Evolutionary conservation across 1,140 invertebrate genomes (phyloP).

Genomic region (Drosophila quadrilineata): DNA sequence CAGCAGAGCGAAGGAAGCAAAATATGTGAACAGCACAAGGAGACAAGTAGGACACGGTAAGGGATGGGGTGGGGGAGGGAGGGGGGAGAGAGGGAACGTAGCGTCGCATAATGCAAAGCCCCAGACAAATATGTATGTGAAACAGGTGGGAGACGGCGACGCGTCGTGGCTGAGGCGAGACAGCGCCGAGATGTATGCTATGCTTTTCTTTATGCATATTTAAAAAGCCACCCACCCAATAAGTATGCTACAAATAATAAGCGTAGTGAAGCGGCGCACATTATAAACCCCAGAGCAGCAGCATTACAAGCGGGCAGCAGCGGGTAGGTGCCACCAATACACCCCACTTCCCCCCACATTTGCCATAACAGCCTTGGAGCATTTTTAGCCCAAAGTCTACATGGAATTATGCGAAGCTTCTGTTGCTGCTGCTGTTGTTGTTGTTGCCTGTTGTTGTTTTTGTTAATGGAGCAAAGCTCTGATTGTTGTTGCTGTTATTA

Average conservation of each 20-base stretch:
- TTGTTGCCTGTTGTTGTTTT: slow-evolving; percentile 62
- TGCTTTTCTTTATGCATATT: slow-evolving; percentile 59
- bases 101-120: slow-evolving; percentile 39
- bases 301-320: neutral
- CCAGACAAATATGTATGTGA: slow-evolving; percentile 40
- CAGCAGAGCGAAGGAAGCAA: slow-evolving; percentile 38
- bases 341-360: neutral
- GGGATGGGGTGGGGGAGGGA: neutral
- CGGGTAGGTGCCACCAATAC: neutral
- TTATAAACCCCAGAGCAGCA: slow-evolving; percentile 44
- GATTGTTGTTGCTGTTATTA: slow-evolving; percentile 3
- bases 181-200: slow-evolving; percentile 25
- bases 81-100: neutral
- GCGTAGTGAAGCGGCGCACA: slow-evolving; percentile 56
- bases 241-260: slow-evolving; percentile 66
- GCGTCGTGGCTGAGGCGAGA: slow-evolving; percentile 2
- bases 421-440: slow-evolving; percentile 25
- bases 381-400: slow-evolving; percentile 47
- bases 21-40: slow-evolving; percentile 5
- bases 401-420: slow-evolving; percentile 54
- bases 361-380: slow-evolving; percentile 17
- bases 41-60: neutral
- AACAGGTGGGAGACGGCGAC: neutral
- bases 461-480: slow-evolving; percentile 57
- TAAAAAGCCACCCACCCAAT: slow-evolving; percentile 52